Conservation (phyloP, 2,888 invertebrate genomes). For the Netelia inedita region DNA sequence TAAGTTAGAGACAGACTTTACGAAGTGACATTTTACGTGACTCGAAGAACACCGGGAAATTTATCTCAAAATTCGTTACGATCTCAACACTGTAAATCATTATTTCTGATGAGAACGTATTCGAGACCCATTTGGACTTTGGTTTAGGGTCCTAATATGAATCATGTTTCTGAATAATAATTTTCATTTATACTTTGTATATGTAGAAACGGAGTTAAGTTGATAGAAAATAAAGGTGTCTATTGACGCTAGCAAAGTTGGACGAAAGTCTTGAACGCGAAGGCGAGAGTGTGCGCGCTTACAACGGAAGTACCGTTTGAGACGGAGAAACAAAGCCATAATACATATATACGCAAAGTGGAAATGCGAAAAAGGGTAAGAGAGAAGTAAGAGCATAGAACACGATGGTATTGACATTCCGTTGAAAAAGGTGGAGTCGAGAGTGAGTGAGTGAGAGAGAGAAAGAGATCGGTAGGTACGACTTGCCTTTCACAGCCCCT, state of each 20-base stretch:
- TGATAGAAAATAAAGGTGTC: conserved; percentile 45
- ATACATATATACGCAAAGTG: conserved; percentile 47
- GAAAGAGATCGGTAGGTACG: conserved; percentile 74
- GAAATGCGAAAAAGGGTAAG: conserved; percentile 47
- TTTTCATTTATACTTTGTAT: conserved; percentile 50
- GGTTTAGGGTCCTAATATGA: too few relatives aligned
- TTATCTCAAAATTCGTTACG: too few relatives aligned
- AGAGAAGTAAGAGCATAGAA: conserved; percentile 51
- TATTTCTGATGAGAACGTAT: too few relatives aligned
- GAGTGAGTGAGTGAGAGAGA: conserved; percentile 20
- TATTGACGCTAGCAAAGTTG: conserved; percentile 45
- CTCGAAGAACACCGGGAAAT: too few relatives aligned
- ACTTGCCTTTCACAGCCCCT: conserved; percentile 81
- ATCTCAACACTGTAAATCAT: too few relatives aligned
- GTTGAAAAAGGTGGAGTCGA: conserved; percentile 39
- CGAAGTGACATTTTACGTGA: too few relatives aligned
- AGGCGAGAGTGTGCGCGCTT: conserved; percentile 21
- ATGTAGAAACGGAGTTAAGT: conserved; percentile 68
- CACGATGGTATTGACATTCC: conserved; percentile 48
- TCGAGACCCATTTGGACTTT: too few relatives aligned
- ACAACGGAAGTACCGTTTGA: conserved; percentile 53
- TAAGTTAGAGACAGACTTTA: too few relatives aligned
- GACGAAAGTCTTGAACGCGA: conserved; percentile 37
- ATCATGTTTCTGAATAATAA: too few relatives aligned
- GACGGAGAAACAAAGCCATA: conserved; percentile 25